Base-by-base conservation (phyloP, 2,888 invertebrate species). In the Heliconius ethilla region DNA sequence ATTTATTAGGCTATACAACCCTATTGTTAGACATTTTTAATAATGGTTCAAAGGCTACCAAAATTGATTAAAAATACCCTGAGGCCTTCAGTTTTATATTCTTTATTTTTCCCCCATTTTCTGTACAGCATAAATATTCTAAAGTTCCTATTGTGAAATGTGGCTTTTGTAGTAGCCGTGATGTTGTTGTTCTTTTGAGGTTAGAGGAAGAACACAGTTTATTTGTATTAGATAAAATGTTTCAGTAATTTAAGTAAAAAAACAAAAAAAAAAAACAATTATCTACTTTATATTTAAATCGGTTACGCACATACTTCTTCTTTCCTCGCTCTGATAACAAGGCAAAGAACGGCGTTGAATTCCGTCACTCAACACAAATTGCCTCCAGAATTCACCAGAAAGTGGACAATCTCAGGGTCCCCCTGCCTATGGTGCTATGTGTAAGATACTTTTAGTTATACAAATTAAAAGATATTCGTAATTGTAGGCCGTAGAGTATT, bases 101-200 rank as follows among this genome's bases (percentile, higher is more conserved):
- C 13, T 3, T 55, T 55, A 55, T 29, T 55, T 51, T 70, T 1
- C 27, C 22, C 29, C 22, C 10, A 22, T 51, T 22, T 29, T 70
- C 10, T 1, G 9, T 27, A n/a, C 40, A 10, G 10, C 18, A 25
- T n/a, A 70, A 27, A 18, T 45, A 51, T 51, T 13, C 29, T 27
- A 13, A 70, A 29, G 11, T 22, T 29, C 5, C 25, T 70, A 27
- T 70, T 25, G 51, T 27, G 15, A 22, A 45, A 29, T 11, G 27
- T 67, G 37, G 70, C 70, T 29, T 51, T 70, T 70, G 70, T 70
- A n/a, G n/a, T 67, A 67, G n/a, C n/a, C 22, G n/a, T 37, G 6
- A n/a, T 67, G n/a, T 67, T 37, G 25, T 62, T 62, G 22, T 27
- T 51, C 27, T 29, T 18, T 62, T 10, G 15, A 33, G 2, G 37